Evolutionary conservation across 2,113 vertebrate species (phyloP).

Genomic region (Protobothrops flavoviridis): DNA sequence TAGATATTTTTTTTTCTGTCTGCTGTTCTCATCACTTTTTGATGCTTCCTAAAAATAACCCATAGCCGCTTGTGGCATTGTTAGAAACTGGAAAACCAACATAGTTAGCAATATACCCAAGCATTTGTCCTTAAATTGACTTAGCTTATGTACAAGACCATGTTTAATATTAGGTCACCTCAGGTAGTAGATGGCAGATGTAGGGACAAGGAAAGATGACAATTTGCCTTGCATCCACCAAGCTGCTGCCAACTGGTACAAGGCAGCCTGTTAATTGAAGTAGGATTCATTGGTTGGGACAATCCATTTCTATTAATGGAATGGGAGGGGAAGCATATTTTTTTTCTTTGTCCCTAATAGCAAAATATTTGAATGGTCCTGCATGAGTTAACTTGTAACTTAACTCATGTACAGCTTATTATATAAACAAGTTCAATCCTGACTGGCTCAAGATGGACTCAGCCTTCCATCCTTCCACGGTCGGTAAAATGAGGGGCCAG

Average conservation of each 20-base stretch:
- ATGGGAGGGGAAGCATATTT: not conserved
- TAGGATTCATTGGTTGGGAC: not conserved
- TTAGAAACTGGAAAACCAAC: not conserved
- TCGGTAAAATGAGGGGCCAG: not conserved
- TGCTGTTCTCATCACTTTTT: not conserved
- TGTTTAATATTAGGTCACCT: not conserved
- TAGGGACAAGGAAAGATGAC: not conserved
- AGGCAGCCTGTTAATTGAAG: not conserved
- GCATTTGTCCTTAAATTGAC: not conserved
- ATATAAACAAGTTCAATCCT: not conserved
- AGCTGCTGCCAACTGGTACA: not conserved
- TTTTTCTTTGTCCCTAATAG: not conserved
- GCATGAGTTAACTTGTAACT: not conserved
- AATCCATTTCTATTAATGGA: not conserved
- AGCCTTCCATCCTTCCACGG: not conserved
- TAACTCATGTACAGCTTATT: not conserved
- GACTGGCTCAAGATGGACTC: not conserved
- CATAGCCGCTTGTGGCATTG: not conserved
- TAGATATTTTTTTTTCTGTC: not conserved
- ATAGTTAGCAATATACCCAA: not conserved
- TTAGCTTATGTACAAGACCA: not conserved
- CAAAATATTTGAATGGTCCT: not conserved
- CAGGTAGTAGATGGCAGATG: not conserved
- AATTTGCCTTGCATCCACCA: not conserved
- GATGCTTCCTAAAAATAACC: not conserved